Evolutionary conservation across 2,113 vertebrate genomes (phyloP).

Genomic region (Phylloscopus trochilus): DNA sequence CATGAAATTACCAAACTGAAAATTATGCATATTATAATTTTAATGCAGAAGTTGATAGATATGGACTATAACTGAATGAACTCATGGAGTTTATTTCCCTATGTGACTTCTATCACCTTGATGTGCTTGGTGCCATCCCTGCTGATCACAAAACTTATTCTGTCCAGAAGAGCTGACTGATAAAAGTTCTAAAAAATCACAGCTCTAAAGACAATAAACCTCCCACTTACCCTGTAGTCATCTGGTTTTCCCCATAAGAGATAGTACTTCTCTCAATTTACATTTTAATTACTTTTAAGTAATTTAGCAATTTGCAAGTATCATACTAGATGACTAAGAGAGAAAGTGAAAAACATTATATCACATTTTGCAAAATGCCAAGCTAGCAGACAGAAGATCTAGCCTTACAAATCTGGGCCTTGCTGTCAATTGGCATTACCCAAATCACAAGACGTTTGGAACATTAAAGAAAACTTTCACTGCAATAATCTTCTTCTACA

Average conservation of each 20-base stretch:
- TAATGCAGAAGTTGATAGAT: not conserved
- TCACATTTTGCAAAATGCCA: not conserved
- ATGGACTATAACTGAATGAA: not conserved
- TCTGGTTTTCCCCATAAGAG: not conserved
- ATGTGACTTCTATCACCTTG: not conserved
- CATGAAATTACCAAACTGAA: not conserved
- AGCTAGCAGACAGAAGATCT: not conserved
- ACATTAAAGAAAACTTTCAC: not conserved
- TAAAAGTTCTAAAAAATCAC: not conserved
- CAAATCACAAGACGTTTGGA: not conserved
- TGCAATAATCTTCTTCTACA: not conserved
- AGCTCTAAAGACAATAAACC: not conserved
- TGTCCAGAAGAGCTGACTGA: not conserved
- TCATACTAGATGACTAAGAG: not conserved
- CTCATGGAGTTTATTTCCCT: not conserved
- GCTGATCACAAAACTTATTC: not conserved
- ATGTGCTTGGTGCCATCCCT: not conserved
- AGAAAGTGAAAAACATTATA: not conserved
- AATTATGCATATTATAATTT: not conserved
- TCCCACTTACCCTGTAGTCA: not conserved
- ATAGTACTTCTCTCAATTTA: conserved; percentile 8
- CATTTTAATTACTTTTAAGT: conserved; percentile 33
- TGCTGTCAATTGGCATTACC: not conserved
- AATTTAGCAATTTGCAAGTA: conserved; percentile 14
- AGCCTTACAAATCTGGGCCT: not conserved